Conservation (phyloP, 2,888 invertebrate genomes). For the Drosophila parthenogenetica region DNA sequence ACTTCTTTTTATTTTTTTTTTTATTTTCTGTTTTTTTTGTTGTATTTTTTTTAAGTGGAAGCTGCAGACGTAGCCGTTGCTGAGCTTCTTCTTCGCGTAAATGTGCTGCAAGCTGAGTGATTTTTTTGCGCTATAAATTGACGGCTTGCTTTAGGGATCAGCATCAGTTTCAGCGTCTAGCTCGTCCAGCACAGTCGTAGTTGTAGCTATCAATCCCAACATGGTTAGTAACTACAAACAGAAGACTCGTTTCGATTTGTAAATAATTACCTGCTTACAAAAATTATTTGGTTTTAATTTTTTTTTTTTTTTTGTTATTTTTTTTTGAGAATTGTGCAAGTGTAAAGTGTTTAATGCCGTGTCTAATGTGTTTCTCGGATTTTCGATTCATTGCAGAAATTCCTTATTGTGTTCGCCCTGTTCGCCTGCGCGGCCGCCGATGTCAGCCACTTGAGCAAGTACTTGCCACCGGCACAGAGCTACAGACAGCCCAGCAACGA, state of each 20-base stretch:
- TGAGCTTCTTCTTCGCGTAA: conserved; percentile 34
- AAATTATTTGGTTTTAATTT: background rate
- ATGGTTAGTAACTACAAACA: conserved; percentile 73
- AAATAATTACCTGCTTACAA: background rate
- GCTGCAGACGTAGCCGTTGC: conserved; percentile 47
- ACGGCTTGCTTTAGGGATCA: conserved; percentile 73
- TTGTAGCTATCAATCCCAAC: conserved; percentile 56
- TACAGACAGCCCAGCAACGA: conserved; percentile 64
- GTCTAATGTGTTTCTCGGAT: conserved; percentile 26
- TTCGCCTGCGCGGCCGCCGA: conserved; percentile 82
- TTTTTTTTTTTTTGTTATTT: conserved; percentile 7
- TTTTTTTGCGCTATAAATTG: conserved; percentile 81
- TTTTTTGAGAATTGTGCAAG: conserved; percentile 28
- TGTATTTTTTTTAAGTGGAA: conserved; percentile 55
- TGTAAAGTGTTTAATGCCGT: conserved; percentile 23
- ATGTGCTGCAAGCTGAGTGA: conserved; percentile 65
- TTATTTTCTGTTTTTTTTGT: conserved; percentile 27
- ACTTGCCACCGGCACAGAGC: conserved; percentile 74
- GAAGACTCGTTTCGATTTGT: background rate
- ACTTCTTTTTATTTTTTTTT: conserved; percentile 33
- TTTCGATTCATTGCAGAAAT: conserved; percentile 76
- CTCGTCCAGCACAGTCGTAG: conserved; percentile 78
- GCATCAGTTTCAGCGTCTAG: conserved; percentile 83
- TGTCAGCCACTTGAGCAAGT: conserved; percentile 82
- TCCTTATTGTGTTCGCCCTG: conserved; percentile 79